Base-by-base conservation (phyloP, 2,888 invertebrate species). In the Sphaerophoria rueppellii region DNA sequence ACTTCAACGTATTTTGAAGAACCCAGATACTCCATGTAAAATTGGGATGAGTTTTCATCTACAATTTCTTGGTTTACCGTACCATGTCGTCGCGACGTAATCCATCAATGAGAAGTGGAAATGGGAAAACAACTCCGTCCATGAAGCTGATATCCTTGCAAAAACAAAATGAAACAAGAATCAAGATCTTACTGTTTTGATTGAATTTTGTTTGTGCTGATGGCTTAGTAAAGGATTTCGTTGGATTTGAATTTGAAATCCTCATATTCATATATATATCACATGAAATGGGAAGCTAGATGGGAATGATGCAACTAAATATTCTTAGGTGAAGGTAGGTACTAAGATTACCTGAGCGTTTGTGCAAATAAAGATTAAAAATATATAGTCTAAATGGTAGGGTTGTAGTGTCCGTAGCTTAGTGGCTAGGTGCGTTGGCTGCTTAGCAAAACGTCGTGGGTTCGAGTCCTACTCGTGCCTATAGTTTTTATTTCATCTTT, bases 171-270 rank as follows among this genome's bases (percentile, higher is more conserved):
- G 6, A 16, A 55, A 78, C 24, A 24, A 24, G 24, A 78, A 74
- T 65, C 74, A 74, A 78, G 70, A 58, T 73, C 61, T 57, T 78
- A 70, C 57, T 40, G 14, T 67, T 61, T 65, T 74, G 78, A 82
- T 82, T 78, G 78, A 82, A 82, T 82, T 82, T 82, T 82, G 74
- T 82, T 70, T 78, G 58, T 70, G 63, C 69, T 52, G 70, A 57
- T 78, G 78, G 82, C 54, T 78, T 82, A 78, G 57, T n/a, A 14
- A 73, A 70, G 82, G 82, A 71, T 82, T 82, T 78, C 6, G 55
- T 65, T 65, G 73, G 70, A 71, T 74, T 1, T 54, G 37, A 74
- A 65, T 52, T 32, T 70, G 43, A 57, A 82, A 35, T 43, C 40
- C 61, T 67, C 16, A 48, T 16, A 35, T 9, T 54, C 24, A 43